phyloP scores from a whole-genome alignment of 1,140 invertebrate genomes.

The Micrasema longulum region DNA sequence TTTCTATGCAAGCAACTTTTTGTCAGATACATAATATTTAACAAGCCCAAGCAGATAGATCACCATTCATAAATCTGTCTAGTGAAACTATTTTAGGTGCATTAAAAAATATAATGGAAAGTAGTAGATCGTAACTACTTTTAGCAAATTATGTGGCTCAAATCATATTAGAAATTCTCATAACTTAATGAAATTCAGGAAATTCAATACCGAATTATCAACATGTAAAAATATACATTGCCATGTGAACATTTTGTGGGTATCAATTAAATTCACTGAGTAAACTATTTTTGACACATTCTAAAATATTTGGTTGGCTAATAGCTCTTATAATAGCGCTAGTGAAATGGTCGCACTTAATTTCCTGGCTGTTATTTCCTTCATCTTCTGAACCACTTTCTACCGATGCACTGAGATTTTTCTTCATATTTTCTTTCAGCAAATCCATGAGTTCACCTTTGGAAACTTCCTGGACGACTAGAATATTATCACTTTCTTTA shows the following conservation, averaged over 20 bases:
- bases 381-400: constrained; percentile 60
- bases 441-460: constrained; percentile 59
- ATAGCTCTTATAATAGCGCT: constrained; percentile 56
- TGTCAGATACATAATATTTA: too few relatives aligned
- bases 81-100: too few relatives aligned
- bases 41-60: too few relatives aligned
- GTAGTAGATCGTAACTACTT: background rate
- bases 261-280: constrained; percentile 24
- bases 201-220: too few relatives aligned
- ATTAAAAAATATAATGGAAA: too few relatives aligned
- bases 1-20: too few relatives aligned
- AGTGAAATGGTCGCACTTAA: constrained; percentile 61
- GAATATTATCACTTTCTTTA: constrained; percentile 57
- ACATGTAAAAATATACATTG: too few relatives aligned
- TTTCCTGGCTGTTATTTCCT: constrained; percentile 57
- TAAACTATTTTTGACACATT: constrained; percentile 49
- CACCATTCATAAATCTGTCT: too few relatives aligned
- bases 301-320: constrained; percentile 46
- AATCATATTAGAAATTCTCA: background rate
- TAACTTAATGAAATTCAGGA: background rate
- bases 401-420: constrained; percentile 55
- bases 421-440: constrained; percentile 60
- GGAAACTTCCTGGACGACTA: constrained; percentile 57
- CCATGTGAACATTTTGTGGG: too few relatives aligned
- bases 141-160: background rate